phyloP scores from a whole-genome alignment of 2,888 invertebrate genomes.

The Rhingia rostrata region DNA sequence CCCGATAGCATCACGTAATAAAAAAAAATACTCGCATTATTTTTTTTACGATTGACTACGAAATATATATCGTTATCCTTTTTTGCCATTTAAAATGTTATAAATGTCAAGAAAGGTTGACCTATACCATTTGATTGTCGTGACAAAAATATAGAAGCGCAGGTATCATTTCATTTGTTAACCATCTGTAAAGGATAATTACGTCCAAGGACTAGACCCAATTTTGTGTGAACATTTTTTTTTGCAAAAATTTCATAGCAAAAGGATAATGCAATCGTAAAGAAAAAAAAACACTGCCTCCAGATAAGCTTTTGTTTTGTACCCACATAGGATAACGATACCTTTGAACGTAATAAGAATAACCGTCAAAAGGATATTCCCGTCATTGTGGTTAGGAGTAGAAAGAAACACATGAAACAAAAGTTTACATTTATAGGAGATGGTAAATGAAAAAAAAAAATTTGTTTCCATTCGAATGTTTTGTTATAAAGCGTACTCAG shows the following conservation, averaged over 20 bases:
- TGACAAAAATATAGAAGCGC: background rate
- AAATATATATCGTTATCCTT: background rate
- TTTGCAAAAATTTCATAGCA: background rate
- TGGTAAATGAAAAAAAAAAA: background rate
- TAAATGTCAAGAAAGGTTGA: background rate
- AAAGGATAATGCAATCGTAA: background rate
- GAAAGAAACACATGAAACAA: background rate
- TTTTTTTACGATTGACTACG: background rate
- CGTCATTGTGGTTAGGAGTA: background rate
- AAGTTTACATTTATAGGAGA: background rate
- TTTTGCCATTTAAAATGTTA: background rate
- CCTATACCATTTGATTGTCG: background rate
- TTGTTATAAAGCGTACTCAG: too few species aligned
- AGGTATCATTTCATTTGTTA: background rate
- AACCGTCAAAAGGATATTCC: slow-evolving; percentile 1
- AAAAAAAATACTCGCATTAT: background rate
- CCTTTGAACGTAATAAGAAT: too few species aligned
- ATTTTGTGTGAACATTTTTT: slow-evolving; percentile 6
- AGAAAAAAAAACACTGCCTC: background rate
- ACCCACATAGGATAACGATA: background rate
- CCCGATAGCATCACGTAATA: background rate
- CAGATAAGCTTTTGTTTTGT: background rate
- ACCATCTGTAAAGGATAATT: background rate
- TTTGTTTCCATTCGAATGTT: background rate
- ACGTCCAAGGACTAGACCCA: background rate